Evolutionary conservation across 2,888 invertebrate genomes (phyloP).

Genomic region (Xylophagus ater): DNA sequence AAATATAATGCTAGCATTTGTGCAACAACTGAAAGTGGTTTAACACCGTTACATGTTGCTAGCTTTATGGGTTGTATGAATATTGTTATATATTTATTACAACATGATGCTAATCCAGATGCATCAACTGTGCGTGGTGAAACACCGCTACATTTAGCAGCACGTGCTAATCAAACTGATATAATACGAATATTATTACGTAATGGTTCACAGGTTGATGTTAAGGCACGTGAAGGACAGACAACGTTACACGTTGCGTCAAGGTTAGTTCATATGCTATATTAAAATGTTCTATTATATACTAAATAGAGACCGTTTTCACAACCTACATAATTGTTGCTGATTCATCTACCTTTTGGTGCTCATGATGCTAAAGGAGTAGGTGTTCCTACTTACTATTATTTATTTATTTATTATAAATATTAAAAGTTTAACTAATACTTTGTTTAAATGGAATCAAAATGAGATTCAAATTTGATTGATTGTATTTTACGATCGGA

Average conservation of each 20-base stretch:
- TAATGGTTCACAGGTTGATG: slow-evolving; percentile 78
- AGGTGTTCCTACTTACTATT: too few relatives aligned
- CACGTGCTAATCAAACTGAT: slow-evolving; percentile 95
- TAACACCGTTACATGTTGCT: slow-evolving; percentile 95
- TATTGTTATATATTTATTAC: slow-evolving; percentile 90
- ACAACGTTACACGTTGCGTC: slow-evolving; percentile 95
- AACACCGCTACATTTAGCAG: slow-evolving; percentile 92
- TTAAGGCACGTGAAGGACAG: slow-evolving; percentile 74
- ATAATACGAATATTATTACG: slow-evolving; percentile 88
- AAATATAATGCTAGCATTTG: slow-evolving; percentile 84
- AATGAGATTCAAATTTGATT: too few relatives aligned
- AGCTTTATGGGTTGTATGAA: slow-evolving; percentile 99
- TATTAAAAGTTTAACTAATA: too few relatives aligned
- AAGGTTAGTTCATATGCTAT: slow-evolving; percentile 23
- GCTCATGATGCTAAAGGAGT: too few relatives aligned
- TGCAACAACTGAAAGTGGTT: slow-evolving; percentile 65
- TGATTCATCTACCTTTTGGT: too few relatives aligned
- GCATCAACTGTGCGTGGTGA: slow-evolving; percentile 92
- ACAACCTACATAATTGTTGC: too few relatives aligned
- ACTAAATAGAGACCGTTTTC: too few relatives aligned
- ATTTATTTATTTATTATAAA: too few relatives aligned
- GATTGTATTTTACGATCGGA: too few relatives aligned
- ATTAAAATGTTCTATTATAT: not conserved
- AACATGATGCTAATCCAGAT: slow-evolving; percentile 88
- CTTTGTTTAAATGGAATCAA: too few relatives aligned